Evolutionary conservation across 2,888 invertebrate species (phyloP), one percentile per base, ranked within the genome.

Genomic region (Pantelozetes paolii): DNA sequence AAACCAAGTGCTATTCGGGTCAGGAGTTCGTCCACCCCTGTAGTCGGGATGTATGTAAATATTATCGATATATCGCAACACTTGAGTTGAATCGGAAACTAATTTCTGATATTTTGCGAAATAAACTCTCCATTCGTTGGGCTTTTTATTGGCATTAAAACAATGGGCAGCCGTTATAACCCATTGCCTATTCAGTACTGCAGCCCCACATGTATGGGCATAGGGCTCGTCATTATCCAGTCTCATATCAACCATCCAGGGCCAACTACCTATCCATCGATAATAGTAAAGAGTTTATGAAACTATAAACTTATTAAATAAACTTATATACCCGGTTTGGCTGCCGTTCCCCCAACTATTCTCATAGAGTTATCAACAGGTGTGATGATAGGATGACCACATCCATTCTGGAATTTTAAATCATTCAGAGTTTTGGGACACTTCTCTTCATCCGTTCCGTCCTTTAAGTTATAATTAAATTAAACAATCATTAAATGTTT

Each of bases 161-260:
- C 78, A 78, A 42, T 78, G 78, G 45, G 72, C 78, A 3, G 77
- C 78, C 13, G 78, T 78, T n/a, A 78, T 48, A 13, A 78, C 18
- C 78, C 78, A 78, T 40, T 77, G 76, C 11, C 67, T 28, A n/a
- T 76, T 62, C 9, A 78, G 75, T 9, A 78, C 71, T 1, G 70
- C 59, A 30, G 76, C 78, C 2, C 78, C 78, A 62, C 78, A 78
- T 32, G n/a, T 62, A 28, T 78, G 78, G 18, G 78, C 77, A 32
- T 59, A 57, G 9, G 78, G 78, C 26, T 76, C 76, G 3, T 73
- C 42, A 0, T 36, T 71, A 0, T 59, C n/a, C 0, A 75, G 5
- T 6, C 77, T 42, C 45, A 78, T 23, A 0, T 77, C 77, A 0
- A 32, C 78, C 48, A 76, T 76, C 78, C 78, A 78, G 1, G 78